Conservation (phyloP, 2,113 vertebrate genomes). For the Serinus canaria region DNA sequence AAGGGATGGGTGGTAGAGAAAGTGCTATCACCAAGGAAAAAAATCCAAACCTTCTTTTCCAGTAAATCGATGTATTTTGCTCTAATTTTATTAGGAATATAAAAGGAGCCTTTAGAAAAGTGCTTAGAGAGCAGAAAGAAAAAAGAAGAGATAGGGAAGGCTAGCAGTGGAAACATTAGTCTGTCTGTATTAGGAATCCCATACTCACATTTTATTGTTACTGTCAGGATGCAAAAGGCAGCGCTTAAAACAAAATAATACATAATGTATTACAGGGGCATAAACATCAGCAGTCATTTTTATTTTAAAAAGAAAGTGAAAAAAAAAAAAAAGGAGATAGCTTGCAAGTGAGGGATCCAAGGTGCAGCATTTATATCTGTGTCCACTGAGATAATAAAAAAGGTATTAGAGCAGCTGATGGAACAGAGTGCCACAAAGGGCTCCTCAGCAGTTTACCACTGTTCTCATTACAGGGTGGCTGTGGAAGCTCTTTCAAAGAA, state of each 20-base stretch:
- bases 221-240: constrained; percentile 99
- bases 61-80: constrained; percentile 87
- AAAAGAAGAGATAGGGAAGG: constrained; percentile 71
- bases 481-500: neutral
- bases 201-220: constrained; percentile 99
- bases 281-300: constrained; percentile 92
- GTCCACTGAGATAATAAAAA: constrained; percentile 66
- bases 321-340: constrained; percentile 62
- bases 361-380: constrained; percentile 41
- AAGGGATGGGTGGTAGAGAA: neutral
- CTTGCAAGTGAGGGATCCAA: constrained; percentile 27
- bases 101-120: constrained; percentile 94
- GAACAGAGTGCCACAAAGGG: constrained; percentile 45
- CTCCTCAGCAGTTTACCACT: constrained; percentile 58
- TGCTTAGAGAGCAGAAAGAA: constrained; percentile 94
- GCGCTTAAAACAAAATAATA: constrained; percentile 99
- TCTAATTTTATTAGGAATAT: constrained; percentile 96
- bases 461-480: neutral
- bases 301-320: constrained; percentile 92
- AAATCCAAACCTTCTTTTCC: constrained; percentile 74
- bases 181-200: constrained; percentile 99
- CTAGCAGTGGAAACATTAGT: constrained; percentile 90
- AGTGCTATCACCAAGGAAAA: constrained; percentile 36
- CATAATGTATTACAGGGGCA: constrained; percentile 94
- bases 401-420: constrained; percentile 68